Percentiles rank a stretch among this genome's conserved stretches.
These are phyloP conservation scores for Magallana nippona DNA, from an alignment of 2,888 invertebrate species.

Conservation along the genomic window DNA sequence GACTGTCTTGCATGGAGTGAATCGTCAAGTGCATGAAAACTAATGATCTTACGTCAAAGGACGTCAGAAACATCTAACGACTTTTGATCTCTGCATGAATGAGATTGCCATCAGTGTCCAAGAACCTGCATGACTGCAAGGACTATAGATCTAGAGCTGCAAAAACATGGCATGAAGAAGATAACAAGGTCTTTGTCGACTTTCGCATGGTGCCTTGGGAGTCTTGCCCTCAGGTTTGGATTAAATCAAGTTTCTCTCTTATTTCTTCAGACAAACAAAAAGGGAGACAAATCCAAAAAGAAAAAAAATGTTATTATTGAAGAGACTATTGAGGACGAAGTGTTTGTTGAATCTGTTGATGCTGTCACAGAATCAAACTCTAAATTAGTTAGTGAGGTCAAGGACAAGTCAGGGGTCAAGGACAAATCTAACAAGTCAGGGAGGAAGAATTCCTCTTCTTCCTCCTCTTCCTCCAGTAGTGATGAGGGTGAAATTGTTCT, in stretches of 20 bases:
- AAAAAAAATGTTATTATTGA: constrained; percentile 36
- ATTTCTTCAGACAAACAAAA: constrained; percentile 8
- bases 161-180: no score
- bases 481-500: background rate
- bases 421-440: background rate
- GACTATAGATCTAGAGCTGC: no score
- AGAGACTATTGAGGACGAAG: constrained; percentile 50
- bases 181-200: background rate
- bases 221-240: background rate
- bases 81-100: background rate
- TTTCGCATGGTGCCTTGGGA: background rate
- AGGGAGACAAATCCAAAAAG: background rate
- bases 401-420: background rate
- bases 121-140: no score
- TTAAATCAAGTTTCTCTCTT: constrained; percentile 1
- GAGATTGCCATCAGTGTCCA: no score
- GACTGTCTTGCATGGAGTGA: no score
- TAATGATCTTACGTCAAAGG: background rate
- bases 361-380: background rate
- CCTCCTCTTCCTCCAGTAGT: constrained; percentile 26
- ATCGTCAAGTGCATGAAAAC: no score
- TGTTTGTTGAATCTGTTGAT: constrained; percentile 37
- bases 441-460: constrained; percentile 9
- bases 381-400: constrained; percentile 6
- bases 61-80: background rate